Percentiles rank a stretch among this genome's conserved stretches.
Conservation (phyloP, 1,140 invertebrate species). For the Acromyrmex charruanus region DNA sequence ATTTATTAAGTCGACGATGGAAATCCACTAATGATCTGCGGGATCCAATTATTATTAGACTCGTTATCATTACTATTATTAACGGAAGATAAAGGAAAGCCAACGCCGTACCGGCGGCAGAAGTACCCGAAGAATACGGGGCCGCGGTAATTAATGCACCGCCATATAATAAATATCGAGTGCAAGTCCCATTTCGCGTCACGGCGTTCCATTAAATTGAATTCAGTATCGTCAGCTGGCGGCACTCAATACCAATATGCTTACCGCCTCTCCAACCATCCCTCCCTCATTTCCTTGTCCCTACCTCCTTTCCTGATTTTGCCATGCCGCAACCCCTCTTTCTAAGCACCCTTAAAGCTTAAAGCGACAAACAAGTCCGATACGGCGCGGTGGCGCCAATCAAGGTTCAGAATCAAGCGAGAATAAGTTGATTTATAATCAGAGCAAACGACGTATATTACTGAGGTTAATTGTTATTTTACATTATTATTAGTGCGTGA, state of each 20-base stretch:
- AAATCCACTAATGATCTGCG: slow-evolving; percentile 75
- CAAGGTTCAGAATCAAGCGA: slow-evolving; percentile 68
- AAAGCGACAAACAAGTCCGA: slow-evolving; percentile 71
- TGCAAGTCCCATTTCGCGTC: slow-evolving; percentile 80
- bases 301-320: slow-evolving; percentile 24
- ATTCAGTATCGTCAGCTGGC: slow-evolving; percentile 78
- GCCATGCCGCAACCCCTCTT: slow-evolving; percentile 62
- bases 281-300: slow-evolving; percentile 49
- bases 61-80: slow-evolving; percentile 78
- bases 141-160: slow-evolving; percentile 84
- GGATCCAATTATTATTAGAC: slow-evolving; percentile 78
- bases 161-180: slow-evolving; percentile 84
- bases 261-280: slow-evolving; percentile 69
- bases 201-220: slow-evolving; percentile 81
- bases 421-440: slow-evolving; percentile 69
- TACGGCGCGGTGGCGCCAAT: slow-evolving; percentile 39
- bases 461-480: slow-evolving; percentile 42
- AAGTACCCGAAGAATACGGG: slow-evolving; percentile 73
- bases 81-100: slow-evolving; percentile 74
- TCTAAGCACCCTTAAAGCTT: slow-evolving; percentile 71
- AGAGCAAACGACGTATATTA: slow-evolving; percentile 37
- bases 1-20: slow-evolving; percentile 74
- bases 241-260: slow-evolving; percentile 80
- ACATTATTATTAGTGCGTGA: slow-evolving; percentile 19
- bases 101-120: slow-evolving; percentile 48